Percentiles rank a stretch among this genome's conserved stretches.
Conservation (phyloP, 2,888 invertebrate genomes). For the Cephus sareptanus region DNA sequence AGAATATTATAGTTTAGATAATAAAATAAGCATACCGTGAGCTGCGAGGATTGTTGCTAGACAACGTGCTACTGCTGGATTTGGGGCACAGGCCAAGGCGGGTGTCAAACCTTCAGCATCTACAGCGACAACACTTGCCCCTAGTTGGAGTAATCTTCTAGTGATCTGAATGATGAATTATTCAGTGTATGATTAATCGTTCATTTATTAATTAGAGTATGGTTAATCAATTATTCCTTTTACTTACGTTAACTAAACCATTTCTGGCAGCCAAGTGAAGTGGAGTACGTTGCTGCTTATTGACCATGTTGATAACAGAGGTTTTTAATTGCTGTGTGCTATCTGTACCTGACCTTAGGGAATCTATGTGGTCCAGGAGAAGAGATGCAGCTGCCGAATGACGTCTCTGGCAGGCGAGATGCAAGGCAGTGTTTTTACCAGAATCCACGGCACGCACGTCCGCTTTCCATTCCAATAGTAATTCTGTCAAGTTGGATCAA, state of each 20-base stretch:
- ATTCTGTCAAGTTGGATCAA: slow-evolving; percentile 64
- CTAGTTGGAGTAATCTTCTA: slow-evolving; percentile 70
- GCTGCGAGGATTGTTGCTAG: slow-evolving; percentile 70
- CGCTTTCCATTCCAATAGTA: slow-evolving; percentile 69
- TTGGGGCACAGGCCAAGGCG: slow-evolving; percentile 74
- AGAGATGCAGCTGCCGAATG: slow-evolving; percentile 70
- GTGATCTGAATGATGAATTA: slow-evolving; percentile 60
- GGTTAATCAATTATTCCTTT: background rate
- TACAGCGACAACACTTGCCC: slow-evolving; percentile 70
- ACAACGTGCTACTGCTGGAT: slow-evolving; percentile 72
- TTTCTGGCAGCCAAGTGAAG: slow-evolving; percentile 73
- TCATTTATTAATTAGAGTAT: background rate
- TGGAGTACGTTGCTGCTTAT: slow-evolving; percentile 71
- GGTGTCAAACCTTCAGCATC: slow-evolving; percentile 73
- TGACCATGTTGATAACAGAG: slow-evolving; percentile 67
- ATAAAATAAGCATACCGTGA: slow-evolving; percentile 38
- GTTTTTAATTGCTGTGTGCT: slow-evolving; percentile 38
- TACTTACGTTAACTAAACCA: slow-evolving; percentile 69
- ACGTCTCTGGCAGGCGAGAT: slow-evolving; percentile 71
- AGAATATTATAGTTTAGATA: background rate
- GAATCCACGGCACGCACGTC: slow-evolving; percentile 69
- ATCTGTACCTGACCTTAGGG: slow-evolving; percentile 35
- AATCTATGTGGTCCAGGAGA: slow-evolving; percentile 69
- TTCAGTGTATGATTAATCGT: background rate
- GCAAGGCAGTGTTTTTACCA: slow-evolving; percentile 72